Evolutionary conservation across 1,140 invertebrate genomes (phyloP), one percentile per base, ranked within the genome.

Genomic region (Pararge aegeria): DNA sequence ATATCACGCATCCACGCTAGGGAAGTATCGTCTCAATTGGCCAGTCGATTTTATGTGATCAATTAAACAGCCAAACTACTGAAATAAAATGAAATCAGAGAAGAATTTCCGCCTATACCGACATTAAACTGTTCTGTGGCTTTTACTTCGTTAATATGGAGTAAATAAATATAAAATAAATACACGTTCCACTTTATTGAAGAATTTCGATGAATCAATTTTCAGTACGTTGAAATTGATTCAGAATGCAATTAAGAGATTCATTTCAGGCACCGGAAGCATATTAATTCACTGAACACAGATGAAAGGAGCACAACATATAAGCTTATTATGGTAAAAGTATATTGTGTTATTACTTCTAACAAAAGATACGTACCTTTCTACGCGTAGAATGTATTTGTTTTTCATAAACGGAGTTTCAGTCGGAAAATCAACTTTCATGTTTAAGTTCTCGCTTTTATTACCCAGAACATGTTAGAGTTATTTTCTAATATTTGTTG

Each of bases 181-280:
- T 30, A 56, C 12, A 9, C 1, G 40, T 49, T 30, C 5, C 54
- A 18, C 18, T 56, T 24, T 34, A 49, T 56, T 34, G 29, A 56
- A 37, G 29, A 48, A 49, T 56, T 37, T 19, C 44, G 19, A 49
- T 24, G 29, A 48, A 56, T 49, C 15, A 56, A 37, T 56, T 56
- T 56, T 56, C 24, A 21, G 9, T 37, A 48, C 44, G 29, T 48
- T n/a, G 16, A 18, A 37, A 56, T 49, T 15, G 19, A 55, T 46
- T 7, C 44, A 38, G 44, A 37, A 49, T 56, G 24, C 55, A 37
- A 37, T 56, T 30, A 49, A 56, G 42, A 54, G 34, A 49, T 48
- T 56, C 30, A 49, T 56, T 56, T 56, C 55, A 49, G 42, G 48
- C 7, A 56, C 49, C 13, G 13, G 27, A 49, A 24, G 30, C 55